Evolutionary conservation across 2,113 vertebrate genomes (phyloP).

Genomic region (Leptocoma aspasia): DNA sequence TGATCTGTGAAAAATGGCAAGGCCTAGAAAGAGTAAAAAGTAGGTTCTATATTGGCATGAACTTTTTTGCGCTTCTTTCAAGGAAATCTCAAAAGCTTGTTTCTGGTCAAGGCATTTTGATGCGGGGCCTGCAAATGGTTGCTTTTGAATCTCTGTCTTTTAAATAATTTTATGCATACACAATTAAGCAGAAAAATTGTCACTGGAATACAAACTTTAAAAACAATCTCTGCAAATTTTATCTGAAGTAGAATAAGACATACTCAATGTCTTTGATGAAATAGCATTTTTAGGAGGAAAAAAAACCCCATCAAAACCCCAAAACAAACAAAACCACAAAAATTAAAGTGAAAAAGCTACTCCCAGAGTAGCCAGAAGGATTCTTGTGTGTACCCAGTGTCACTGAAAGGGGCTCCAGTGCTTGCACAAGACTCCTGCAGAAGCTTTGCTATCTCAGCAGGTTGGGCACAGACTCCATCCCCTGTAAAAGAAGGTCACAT

Average conservation of each 20-base stretch:
- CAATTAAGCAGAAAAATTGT: not conserved
- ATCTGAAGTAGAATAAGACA: not conserved
- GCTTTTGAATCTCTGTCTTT: not conserved
- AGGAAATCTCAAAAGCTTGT: not conserved
- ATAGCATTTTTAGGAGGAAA: not conserved
- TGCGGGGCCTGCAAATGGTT: not conserved
- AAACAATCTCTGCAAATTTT: not conserved
- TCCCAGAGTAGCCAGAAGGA: no score
- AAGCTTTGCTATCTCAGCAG: not conserved
- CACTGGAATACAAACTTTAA: not conserved
- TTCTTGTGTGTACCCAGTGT: accelerated
- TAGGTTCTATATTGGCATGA: not conserved
- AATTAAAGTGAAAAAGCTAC: not conserved
- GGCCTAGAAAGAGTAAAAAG: not conserved
- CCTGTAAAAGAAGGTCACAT: not conserved
- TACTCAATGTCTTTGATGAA: not conserved
- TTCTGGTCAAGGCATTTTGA: not conserved
- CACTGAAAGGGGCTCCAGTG: not conserved
- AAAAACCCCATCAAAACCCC: not conserved
- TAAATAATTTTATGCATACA: not conserved
- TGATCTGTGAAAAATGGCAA: not conserved
- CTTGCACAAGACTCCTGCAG: not conserved
- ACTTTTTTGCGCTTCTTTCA: not conserved
- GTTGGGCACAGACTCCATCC: not conserved
- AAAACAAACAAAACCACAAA: not conserved